phyloP scores from a whole-genome alignment of 2,888 invertebrate genomes.

The Macrosoma leucophasiata region DNA sequence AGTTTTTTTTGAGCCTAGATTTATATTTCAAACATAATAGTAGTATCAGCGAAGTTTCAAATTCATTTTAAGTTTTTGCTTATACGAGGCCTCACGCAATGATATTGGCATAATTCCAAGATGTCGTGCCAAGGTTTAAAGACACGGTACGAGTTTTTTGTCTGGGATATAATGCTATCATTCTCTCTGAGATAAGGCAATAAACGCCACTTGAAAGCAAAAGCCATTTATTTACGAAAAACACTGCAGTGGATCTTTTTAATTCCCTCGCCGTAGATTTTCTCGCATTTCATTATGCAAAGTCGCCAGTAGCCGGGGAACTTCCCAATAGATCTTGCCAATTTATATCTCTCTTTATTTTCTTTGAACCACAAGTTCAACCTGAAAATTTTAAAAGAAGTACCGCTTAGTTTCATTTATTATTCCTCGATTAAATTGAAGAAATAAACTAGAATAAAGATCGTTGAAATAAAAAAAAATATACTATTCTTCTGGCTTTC shows the following conservation, averaged over 20 bases:
- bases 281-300: constrained; percentile 46
- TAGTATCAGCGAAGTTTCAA: constrained; percentile 20
- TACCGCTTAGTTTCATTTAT: too few relatives aligned
- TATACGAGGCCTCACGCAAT: constrained; percentile 48
- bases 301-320: constrained; percentile 27
- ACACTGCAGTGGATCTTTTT: constrained; percentile 54
- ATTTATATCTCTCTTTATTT: constrained; percentile 17
- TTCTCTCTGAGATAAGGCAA: constrained; percentile 64
- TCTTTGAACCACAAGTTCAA: constrained; percentile 12
- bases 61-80: constrained; percentile 37
- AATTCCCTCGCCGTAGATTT: constrained; percentile 40
- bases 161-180: constrained; percentile 57
- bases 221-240: constrained; percentile 58
- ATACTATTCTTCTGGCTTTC: too few relatives aligned
- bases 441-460: too few relatives aligned
- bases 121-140: constrained; percentile 70
- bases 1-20: too few relatives aligned
- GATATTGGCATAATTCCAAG: constrained; percentile 62
- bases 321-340: constrained; percentile 23
- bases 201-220: constrained; percentile 64
- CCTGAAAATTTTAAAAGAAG: too few relatives aligned
- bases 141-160: constrained; percentile 60
- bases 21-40: too few relatives aligned
- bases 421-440: too few relatives aligned
- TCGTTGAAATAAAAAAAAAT: too few relatives aligned